phyloP scores from a whole-genome alignment of 2,113 vertebrate species.

The Larimichthys polyactis region DNA sequence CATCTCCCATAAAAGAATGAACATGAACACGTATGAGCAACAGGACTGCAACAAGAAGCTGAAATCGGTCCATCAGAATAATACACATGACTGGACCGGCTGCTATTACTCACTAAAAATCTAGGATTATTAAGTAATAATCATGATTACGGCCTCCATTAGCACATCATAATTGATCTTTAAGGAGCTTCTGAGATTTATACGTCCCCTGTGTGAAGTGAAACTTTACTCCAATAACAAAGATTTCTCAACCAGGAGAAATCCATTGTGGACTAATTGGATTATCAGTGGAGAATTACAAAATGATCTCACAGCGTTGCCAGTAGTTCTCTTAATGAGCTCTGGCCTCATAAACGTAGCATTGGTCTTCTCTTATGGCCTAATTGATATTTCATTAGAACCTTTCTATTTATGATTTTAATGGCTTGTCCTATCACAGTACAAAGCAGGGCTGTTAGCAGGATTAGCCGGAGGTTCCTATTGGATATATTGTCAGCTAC shows the following conservation, averaged over 20 bases:
- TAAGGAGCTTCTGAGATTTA: constrained; percentile 74
- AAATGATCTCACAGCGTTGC: constrained; percentile 71
- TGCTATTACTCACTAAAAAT: constrained; percentile 49
- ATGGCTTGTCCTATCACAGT: constrained; percentile 66
- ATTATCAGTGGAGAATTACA: constrained; percentile 74
- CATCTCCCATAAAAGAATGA: constrained; percentile 28
- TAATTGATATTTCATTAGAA: constrained; percentile 86
- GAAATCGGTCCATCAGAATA: constrained; percentile 18
- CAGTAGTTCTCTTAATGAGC: constrained; percentile 76
- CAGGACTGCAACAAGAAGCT: constrained; percentile 12
- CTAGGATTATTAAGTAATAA: constrained; percentile 62
- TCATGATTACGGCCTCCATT: constrained; percentile 61
- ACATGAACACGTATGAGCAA: constrained; percentile 13
- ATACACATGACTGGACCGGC: not conserved
- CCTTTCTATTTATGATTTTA: constrained; percentile 82
- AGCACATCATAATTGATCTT: constrained; percentile 72
- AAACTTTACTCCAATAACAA: constrained; percentile 79
- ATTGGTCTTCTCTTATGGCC: constrained; percentile 73
- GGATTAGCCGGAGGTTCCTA: constrained; percentile 57
- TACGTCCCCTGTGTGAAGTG: constrained; percentile 53
- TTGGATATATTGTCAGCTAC: constrained; percentile 68
- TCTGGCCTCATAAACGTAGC: constrained; percentile 75
- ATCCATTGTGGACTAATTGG: constrained; percentile 79
- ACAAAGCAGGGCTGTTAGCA: constrained; percentile 52
- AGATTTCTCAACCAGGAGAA: constrained; percentile 65